Percentiles rank a stretch among this genome's conserved stretches.
Evolutionary conservation across 2,113 vertebrate genomes (phyloP).

Genomic region (Athene noctua): DNA sequence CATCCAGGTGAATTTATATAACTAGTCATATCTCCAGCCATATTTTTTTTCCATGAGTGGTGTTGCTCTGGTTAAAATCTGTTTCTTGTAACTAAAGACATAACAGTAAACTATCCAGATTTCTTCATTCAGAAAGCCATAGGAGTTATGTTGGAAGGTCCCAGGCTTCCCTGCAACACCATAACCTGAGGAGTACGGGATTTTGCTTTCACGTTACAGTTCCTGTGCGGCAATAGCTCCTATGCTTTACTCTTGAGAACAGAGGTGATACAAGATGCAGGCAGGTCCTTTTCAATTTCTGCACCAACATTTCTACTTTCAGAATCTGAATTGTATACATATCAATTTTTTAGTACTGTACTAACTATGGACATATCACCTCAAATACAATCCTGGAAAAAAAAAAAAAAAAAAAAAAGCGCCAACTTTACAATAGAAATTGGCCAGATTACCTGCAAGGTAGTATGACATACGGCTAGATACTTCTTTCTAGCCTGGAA

Average conservation of each 20-base stretch:
- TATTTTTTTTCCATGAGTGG: too few relatives aligned
- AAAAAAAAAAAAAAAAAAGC: too few relatives aligned
- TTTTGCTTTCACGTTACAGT: neutral
- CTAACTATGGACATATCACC: neutral
- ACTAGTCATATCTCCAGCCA: too few relatives aligned
- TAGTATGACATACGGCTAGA: too few relatives aligned
- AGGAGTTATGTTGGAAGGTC: neutral
- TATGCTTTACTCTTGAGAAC: neutral
- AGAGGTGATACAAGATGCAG: neutral
- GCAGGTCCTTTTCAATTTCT: neutral
- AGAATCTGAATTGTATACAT: neutral
- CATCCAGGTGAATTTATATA: too few relatives aligned
- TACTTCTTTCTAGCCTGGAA: neutral
- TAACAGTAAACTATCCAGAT: neutral
- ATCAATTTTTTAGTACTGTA: neutral
- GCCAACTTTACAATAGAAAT: neutral
- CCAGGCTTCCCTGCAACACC: neutral
- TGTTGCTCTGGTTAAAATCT: too few relatives aligned
- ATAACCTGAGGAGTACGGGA: neutral
- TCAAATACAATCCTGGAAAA: neutral
- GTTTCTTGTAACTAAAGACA: too few relatives aligned
- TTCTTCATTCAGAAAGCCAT: neutral
- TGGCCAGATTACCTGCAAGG: neutral
- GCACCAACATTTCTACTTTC: neutral
- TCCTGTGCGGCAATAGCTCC: neutral